These are phyloP conservation scores for Nyctalus aviator DNA, from an alignment of 2,797 vertebrate genomes.

Conservation along the genomic window DNA sequence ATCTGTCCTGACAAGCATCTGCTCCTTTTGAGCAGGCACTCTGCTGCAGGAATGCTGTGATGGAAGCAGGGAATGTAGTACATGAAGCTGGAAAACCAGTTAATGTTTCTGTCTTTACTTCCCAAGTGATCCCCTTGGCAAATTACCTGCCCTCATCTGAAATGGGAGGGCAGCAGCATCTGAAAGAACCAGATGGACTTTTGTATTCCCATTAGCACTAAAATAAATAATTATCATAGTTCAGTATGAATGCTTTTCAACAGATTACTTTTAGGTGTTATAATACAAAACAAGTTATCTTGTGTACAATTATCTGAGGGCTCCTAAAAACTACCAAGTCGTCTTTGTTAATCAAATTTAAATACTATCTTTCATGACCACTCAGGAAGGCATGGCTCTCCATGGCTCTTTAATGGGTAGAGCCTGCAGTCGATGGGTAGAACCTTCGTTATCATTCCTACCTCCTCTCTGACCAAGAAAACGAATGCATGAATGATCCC, in stretches of 20 bases:
- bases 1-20: background rate
- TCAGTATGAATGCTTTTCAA: background rate
- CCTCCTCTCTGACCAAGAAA: background rate
- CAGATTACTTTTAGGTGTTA: conserved; percentile 2
- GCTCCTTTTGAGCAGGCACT: background rate
- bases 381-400: background rate
- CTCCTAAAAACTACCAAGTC: background rate
- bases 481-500: background rate
- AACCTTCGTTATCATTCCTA: background rate
- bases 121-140: background rate
- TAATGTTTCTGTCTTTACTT: background rate
- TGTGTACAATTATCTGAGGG: background rate
- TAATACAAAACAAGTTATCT: background rate
- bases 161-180: background rate
- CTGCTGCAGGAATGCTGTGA: background rate
- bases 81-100: background rate
- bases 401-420: background rate
- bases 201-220: background rate
- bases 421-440: background rate
- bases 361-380: background rate
- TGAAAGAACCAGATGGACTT: background rate
- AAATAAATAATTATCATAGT: conserved; percentile 30
- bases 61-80: background rate
- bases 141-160: conserved; percentile 24
- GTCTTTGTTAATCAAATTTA: conserved; percentile 9